Evolutionary conservation across 2,888 invertebrate genomes (phyloP).

Genomic region (Autographa pulchrina): DNA sequence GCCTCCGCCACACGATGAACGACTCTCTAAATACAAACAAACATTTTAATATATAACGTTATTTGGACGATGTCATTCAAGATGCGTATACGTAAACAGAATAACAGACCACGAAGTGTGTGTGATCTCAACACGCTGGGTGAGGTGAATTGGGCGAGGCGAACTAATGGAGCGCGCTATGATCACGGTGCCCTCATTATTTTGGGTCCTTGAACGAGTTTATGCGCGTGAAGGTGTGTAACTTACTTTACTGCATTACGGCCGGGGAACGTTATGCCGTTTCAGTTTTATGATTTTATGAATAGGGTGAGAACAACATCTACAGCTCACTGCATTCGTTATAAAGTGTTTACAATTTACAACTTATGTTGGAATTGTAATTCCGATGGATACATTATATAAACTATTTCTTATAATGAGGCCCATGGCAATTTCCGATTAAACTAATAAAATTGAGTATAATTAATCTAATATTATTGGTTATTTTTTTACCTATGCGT

Average conservation of each 20-base stretch:
- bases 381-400: not conserved
- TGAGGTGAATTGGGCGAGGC: conserved; percentile 60
- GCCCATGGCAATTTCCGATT: no score
- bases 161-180: conserved; percentile 52
- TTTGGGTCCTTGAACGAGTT: conserved; percentile 73
- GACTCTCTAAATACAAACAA: conserved; percentile 91
- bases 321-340: conserved; percentile 28
- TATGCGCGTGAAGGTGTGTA: conserved; percentile 66
- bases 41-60: conserved; percentile 29
- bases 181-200: conserved; percentile 68
- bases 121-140: conserved; percentile 43
- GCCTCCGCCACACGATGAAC: conserved; percentile 92
- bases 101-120: conserved; percentile 52
- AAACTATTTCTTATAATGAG: no score
- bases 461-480: no score
- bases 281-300: conserved; percentile 51
- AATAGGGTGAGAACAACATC: conserved; percentile 56
- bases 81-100: conserved; percentile 33
- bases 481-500: conserved; percentile 28
- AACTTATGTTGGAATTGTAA: conserved; percentile 15
- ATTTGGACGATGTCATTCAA: conserved; percentile 26
- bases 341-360: conserved; percentile 31
- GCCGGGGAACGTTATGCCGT: conserved; percentile 44
- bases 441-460: no score
- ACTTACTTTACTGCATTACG: conserved; percentile 61